Conservation (phyloP, 1,140 invertebrate genomes). For the Metaphire vulgaris region DNA sequence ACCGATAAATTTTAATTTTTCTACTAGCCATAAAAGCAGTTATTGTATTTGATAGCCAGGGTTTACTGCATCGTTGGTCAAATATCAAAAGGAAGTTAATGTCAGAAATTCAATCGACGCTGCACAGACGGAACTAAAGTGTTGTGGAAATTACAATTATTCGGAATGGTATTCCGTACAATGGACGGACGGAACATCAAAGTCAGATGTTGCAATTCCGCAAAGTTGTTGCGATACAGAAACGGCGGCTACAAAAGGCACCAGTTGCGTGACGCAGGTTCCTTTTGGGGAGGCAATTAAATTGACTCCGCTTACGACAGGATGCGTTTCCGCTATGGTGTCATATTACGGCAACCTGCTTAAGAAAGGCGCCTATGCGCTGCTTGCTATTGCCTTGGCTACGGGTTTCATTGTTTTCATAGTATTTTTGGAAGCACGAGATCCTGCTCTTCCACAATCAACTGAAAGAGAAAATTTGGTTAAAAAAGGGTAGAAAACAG, state of each 20-base stretch:
- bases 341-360: not conserved
- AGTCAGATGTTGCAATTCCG: not conserved
- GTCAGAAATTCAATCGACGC: not conserved
- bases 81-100: not conserved
- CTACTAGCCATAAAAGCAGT: too few species aligned
- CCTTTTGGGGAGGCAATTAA: not conserved
- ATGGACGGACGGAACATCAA: slow-evolving; percentile 9
- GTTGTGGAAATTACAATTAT: slow-evolving; percentile 17
- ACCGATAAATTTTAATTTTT: too few species aligned
- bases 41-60: too few species aligned
- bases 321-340: not conserved
- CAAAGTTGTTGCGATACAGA: slow-evolving; percentile 9
- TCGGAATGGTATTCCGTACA: slow-evolving; percentile 8
- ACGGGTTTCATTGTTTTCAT: too few species aligned
- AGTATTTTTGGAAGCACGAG: too few species aligned
- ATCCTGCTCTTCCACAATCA: too few species aligned
- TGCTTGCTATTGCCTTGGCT: not conserved
- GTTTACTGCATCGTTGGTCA: not conserved
- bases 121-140: slow-evolving; percentile 7
- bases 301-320: not conserved
- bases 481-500: too few species aligned
- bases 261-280: not conserved
- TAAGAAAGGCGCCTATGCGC: not conserved
- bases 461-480: too few species aligned
- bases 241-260: not conserved